Conservation (phyloP, 2,797 vertebrate species). For the Periophthalmus magnuspinnatus region DNA sequence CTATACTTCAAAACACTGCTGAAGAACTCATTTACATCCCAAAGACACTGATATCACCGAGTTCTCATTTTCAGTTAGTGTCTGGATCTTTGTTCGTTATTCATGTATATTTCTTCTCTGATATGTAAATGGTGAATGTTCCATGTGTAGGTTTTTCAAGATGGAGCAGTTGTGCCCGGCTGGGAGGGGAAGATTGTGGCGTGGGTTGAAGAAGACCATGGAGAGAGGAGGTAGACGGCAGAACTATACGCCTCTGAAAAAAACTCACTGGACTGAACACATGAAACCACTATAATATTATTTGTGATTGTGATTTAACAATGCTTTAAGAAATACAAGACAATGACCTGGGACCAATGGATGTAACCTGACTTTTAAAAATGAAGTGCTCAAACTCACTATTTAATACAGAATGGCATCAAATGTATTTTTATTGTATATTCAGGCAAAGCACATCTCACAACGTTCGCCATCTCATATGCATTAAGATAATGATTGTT, state of each 20-base stretch:
- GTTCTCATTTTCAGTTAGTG: slow-evolving; percentile 30
- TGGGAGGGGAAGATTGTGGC: slow-evolving; percentile 99
- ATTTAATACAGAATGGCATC: slow-evolving; percentile 55
- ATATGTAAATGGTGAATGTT: slow-evolving; percentile 37
- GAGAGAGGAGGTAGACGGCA: slow-evolving; percentile 82
- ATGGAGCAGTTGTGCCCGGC: slow-evolving; percentile 92
- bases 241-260: slow-evolving; percentile 52
- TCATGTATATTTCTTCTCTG: slow-evolving; percentile 25
- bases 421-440: slow-evolving; percentile 28
- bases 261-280: slow-evolving; percentile 42
- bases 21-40: slow-evolving; percentile 33
- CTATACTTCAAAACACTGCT: slow-evolving; percentile 34
- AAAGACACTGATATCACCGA: slow-evolving; percentile 21
- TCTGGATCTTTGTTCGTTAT: slow-evolving; percentile 24
- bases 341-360: slow-evolving; percentile 61
- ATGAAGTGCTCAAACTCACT: slow-evolving; percentile 44
- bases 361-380: slow-evolving; percentile 35
- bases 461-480: slow-evolving; percentile 30
- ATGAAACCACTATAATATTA: slow-evolving; percentile 41
- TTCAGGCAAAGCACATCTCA: slow-evolving; percentile 23
- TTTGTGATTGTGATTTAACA: slow-evolving; percentile 39
- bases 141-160: slow-evolving; percentile 87
- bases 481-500: slow-evolving; percentile 10
- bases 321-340: slow-evolving; percentile 17
- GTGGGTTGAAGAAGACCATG: slow-evolving; percentile 97